A percentile compares a stretch with the other conserved stretches of the same genome.
These are phyloP conservation scores for Caenorhabditis sp. DNA, from an alignment of 2,888 invertebrate species.

Conservation along the genomic window DNA sequence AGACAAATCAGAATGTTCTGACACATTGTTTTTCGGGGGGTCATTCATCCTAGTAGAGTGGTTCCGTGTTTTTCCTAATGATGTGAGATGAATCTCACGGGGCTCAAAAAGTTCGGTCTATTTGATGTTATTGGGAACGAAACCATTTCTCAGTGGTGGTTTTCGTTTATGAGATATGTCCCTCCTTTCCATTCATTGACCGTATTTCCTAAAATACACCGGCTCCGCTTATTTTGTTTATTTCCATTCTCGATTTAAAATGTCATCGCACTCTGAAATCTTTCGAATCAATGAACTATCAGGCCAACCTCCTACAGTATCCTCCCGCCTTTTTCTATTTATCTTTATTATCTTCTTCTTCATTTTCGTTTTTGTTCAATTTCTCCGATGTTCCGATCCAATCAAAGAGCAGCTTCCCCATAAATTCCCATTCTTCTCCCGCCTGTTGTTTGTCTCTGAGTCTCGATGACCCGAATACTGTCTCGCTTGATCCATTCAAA, in stretches of 20 bases:
- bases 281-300: background rate
- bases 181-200: constrained; percentile 2
- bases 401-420: constrained; percentile 46
- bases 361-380: background rate
- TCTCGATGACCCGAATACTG: constrained; percentile 22
- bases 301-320: constrained; percentile 30
- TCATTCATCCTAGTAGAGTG: background rate
- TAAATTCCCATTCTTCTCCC: constrained; percentile 26
- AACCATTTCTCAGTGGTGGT: background rate
- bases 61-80: background rate
- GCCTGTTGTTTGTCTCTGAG: constrained; percentile 36
- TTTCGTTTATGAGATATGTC: background rate
- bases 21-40: constrained; percentile 33
- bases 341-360: constrained; percentile 7
- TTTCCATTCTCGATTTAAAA: too few relatives aligned
- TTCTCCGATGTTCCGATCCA: constrained; percentile 41
- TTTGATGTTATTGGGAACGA: too few relatives aligned
- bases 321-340: constrained; percentile 7
- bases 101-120: background rate
- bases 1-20: constrained; percentile 34
- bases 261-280: constrained; percentile 1
- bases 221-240: too few relatives aligned
- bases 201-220: too few relatives aligned
- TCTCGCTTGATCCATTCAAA: constrained; percentile 43
- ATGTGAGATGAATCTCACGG: background rate